Base-by-base conservation (phyloP, 1,140 invertebrate genomes). In the Sipha flava region DNA sequence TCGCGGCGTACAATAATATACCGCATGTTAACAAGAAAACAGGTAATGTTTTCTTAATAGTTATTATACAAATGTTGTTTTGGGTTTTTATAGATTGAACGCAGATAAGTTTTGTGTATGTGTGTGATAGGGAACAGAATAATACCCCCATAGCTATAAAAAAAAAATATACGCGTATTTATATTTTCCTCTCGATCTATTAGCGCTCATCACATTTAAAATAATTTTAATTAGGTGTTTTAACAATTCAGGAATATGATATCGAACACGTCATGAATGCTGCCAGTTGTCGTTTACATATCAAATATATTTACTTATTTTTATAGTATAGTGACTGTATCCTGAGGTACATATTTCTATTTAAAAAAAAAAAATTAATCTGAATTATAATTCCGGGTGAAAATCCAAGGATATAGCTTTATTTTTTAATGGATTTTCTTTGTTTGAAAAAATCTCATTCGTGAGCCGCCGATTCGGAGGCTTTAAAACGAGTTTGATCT, bases 381-480 rank as follows among this genome's bases (percentile, higher is more conserved):
- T 49, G 16, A 29, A 72, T 72, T 31, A 47, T 49, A 49, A 72
- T 72, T 70, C 31, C 21, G 2, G 45, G 45, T 49, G 45, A 72
- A 72, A 52, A 72, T 7, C 7, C 21, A 5, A 29, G 45, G n/a
- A 18, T 45, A 47, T 26, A 47, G 43, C 0, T 47, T 72, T 26
- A 18, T 31, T 72, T 45, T 49, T 72, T 72, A 72, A 72, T 72
- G 68, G 68, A 47, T 72, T 72, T 72, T 47, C 68, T 72, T 72
- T 72, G 68, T 72, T 72, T 31, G 34, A 47, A 49, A 72, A 49
- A 70, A 72, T 31, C 68, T 72, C 68, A 72, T 72, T 72, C 68
- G 68, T 72, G 43, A 40, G 37, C 40, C 68, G 68, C 43, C 26
- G 40, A 72, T 47, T 72, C 68, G 45, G 45, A 72, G 40, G 68